Evolutionary conservation across 1,140 invertebrate genomes (phyloP), one percentile per base, ranked within the genome.

Genomic region (Megathymus violae): DNA sequence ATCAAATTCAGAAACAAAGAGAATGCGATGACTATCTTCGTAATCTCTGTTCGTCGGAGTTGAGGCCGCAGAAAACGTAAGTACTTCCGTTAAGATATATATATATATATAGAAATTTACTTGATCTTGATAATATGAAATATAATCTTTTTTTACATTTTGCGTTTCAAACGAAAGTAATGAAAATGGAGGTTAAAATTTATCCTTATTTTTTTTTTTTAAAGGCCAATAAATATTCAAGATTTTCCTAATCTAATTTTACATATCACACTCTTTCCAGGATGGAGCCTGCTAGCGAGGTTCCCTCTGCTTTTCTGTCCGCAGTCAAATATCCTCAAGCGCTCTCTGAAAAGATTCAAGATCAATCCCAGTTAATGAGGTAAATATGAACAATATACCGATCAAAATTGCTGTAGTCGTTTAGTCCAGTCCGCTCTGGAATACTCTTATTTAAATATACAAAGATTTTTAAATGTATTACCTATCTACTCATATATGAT

Each of bases 1-100:
- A 94, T 73, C 95, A 95, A 69, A 94, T 94, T 44, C 94, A 95
- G 68, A 95, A 95, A 70, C 94, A 95, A 67, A 75, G 83, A 11
- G 88, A 89, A 74, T 89, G 86, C 52, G 86, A 89, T 63, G 88
- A 89, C 52, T 90, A 90, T 58, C 51, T 90, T 0, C 77, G 88
- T 10, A 88, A 85, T 72, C 75, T 90, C 13, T 87, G 85, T 69
- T 80, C 86, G 3, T 79, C 83, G 0, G 88, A 88, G 40, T 63
- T 80, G 50, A 92, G 92, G 66, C 80, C 94, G 51, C 94, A 94
- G 78, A 94, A 95, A 75, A 93, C 93, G 54, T 92, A 94, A 78
- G 93, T 93, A 9, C 22, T 25, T 36, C 16, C 17, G 43, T 19
- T 44, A 22, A 44, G n/a, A 19, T 3, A 25, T 25, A 25, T 6